Evolutionary conservation across 2,113 vertebrate genomes (phyloP).

Genomic region (Nesogale talazaci): DNA sequence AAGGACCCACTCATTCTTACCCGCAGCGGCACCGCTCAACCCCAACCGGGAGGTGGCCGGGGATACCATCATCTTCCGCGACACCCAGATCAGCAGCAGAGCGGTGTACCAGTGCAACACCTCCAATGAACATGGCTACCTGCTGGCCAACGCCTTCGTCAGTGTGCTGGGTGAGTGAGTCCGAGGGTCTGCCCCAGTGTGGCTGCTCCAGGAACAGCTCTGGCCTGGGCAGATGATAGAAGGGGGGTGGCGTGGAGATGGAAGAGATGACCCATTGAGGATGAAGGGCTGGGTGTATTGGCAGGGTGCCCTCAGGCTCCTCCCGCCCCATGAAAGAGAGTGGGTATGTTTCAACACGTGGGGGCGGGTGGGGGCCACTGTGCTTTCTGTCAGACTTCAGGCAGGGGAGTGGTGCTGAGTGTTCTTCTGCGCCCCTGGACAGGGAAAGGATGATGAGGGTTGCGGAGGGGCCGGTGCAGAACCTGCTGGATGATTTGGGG

Average conservation of each 20-base stretch:
- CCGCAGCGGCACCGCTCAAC: constrained; percentile 87
- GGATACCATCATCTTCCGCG: constrained; percentile 95
- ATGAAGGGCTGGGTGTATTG: background rate
- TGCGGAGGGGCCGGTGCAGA: background rate
- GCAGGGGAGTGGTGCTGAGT: background rate
- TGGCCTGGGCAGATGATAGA: background rate
- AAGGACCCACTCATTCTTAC: background rate
- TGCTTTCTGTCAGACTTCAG: background rate
- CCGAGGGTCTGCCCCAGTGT: rapidly evolving
- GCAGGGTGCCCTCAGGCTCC: background rate
- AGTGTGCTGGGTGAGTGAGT: constrained; percentile 91
- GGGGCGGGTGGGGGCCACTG: background rate
- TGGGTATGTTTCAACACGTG: background rate
- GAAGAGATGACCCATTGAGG: background rate
- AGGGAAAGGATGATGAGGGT: background rate
- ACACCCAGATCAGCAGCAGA: constrained; percentile 94
- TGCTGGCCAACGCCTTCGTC: constrained; percentile 97
- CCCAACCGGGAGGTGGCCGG: constrained; percentile 90
- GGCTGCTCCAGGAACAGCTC: rapidly evolving
- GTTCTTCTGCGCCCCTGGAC: background rate
- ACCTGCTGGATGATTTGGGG: background rate
- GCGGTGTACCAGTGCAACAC: constrained; percentile 98
- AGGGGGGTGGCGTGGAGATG: background rate
- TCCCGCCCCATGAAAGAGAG: rapidly evolving
- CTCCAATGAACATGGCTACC: constrained; percentile 96